Evolutionary conservation across 1,140 invertebrate genomes (phyloP).

Genomic region (Meloidogyne chitwoodi): DNA sequence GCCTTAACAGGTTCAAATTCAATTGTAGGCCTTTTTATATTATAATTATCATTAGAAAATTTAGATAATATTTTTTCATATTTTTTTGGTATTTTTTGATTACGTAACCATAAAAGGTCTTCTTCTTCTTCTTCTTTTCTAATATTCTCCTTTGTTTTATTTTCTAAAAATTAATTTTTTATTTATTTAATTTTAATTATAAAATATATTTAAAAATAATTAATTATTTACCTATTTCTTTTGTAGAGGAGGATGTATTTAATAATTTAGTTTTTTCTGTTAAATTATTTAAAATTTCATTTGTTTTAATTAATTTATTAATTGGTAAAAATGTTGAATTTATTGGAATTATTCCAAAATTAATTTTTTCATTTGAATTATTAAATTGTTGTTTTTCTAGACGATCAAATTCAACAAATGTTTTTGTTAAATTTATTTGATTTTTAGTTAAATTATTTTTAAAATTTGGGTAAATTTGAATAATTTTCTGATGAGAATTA

Average conservation of each 20-base stretch:
- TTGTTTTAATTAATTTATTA: not conserved
- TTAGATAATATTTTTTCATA: not conserved
- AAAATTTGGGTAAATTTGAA: not conserved
- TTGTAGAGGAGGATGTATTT: no score
- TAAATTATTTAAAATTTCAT: no score
- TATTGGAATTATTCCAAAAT: not conserved
- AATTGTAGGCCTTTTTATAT: constrained; percentile 4
- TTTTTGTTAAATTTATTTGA: not conserved
- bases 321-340: no score
- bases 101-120: not conserved
- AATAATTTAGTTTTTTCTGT: no score
- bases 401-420: not conserved
- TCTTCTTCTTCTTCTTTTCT: not conserved
- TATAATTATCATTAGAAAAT: not conserved
- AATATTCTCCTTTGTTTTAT: not conserved
- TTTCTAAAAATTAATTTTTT: not conserved
- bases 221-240: not conserved
- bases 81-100: not conserved
- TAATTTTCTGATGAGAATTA: not conserved
- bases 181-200: not conserved
- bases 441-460: not conserved
- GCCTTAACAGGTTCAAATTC: constrained; percentile 10
- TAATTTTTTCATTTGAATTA: not conserved
- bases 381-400: not conserved
- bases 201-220: not conserved